phyloP scores from a whole-genome alignment of 2,888 invertebrate genomes.

The Theretra japonica region DNA sequence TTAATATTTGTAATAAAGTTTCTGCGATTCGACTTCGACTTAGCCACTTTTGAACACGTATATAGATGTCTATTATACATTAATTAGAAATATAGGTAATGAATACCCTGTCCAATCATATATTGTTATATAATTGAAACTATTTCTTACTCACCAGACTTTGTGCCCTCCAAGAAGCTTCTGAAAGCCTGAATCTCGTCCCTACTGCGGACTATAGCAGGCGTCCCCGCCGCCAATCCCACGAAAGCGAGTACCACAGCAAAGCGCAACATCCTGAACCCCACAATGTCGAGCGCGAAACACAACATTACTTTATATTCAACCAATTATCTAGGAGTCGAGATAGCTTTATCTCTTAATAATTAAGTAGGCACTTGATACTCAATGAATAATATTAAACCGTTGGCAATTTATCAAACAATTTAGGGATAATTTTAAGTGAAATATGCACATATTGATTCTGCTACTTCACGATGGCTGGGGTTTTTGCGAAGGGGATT shows the following conservation, averaged over 20 bases:
- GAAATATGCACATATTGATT: no score
- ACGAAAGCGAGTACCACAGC: constrained; percentile 52
- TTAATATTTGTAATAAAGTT: no score
- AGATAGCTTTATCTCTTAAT: constrained; percentile 45
- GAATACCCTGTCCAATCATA: neutral
- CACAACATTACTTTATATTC: constrained; percentile 41
- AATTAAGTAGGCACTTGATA: constrained; percentile 36
- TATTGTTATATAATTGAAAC: neutral
- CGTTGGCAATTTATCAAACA: neutral
- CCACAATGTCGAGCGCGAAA: neutral
- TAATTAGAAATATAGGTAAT: no score
- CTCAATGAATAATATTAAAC: neutral
- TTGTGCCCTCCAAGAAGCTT: constrained; percentile 65
- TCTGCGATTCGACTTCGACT: no score
- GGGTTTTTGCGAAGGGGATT: neutral
- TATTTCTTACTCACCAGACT: constrained; percentile 54
- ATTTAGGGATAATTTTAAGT: neutral
- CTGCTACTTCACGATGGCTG: no score
- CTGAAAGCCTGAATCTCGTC: constrained; percentile 69
- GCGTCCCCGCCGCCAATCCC: constrained; percentile 55
- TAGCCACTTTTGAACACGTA: no score
- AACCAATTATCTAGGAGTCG: constrained; percentile 39
- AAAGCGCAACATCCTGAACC: constrained; percentile 57
- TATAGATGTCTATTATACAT: no score
- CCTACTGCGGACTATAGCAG: constrained; percentile 59